Base-by-base conservation (phyloP, 2,113 vertebrate genomes). In the Corvus hawaiiensis region DNA sequence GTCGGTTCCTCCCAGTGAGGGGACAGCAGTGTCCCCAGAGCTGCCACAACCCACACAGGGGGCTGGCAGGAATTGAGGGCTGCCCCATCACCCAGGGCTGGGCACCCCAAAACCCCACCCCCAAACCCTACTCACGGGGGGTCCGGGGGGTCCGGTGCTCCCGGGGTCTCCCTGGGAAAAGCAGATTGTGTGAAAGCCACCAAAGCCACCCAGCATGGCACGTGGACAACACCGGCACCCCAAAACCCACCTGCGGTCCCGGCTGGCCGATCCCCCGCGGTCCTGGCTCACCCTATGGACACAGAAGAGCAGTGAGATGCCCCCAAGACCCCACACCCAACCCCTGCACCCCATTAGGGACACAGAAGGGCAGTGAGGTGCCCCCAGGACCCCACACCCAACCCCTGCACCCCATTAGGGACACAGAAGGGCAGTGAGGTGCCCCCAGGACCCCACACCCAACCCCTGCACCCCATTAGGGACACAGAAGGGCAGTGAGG, bases 241-340 rank as follows among this genome's bases (percentile, higher is more conserved):
- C 26, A 2, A 48, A 66, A 97, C 98, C 81, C 93, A 98, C 98
- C 97, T 97, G 96, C 0, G 89, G 95, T 10, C 98, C 98, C 0
- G 95, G 96, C 62, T 89, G 96, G 33, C 97, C 95, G 2, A 76
- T 87, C 59, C 98, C 98, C 22, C 19, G 91, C 1, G 55, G 87
- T 32, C 98, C 98, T 2, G 98, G 98, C 66, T 98, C 98, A 5
- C 98, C 98, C 98, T 98, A 4, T 3, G 72, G 94, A 84, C 69
- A 74, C 72, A 59, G 75, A 85, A 37, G 46, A 30, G 14, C 43
- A 55, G 49, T 76, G 77, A 48, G 66, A 55, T 27, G 46, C 13
- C 43, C 71, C 41, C 12, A n/a, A 16, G 1, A 10, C 37, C 27
- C 46, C 64, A 32, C 10, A 9, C 4, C 75, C 37, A 2, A 1